A percentile compares a stretch with the other conserved stretches of the same genome.
phyloP scores from a whole-genome alignment of 2,797 vertebrate genomes.

The Tapera naevia region DNA sequence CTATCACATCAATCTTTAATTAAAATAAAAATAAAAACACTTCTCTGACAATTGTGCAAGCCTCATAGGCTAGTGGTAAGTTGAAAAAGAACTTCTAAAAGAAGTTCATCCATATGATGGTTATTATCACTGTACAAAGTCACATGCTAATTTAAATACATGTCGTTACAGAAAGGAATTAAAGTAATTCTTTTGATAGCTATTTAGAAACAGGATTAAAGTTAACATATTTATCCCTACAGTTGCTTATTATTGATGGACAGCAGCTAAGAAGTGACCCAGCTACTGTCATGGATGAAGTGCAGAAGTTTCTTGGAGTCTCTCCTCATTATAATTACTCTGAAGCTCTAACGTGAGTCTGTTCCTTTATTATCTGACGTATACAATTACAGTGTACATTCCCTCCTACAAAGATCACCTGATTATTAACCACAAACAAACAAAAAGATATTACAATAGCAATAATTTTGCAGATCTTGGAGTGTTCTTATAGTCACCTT shows the following conservation, averaged over 20 bases:
- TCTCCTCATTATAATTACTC: slow-evolving; percentile 95
- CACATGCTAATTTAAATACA: background rate
- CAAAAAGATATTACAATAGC: background rate
- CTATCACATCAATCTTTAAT: background rate
- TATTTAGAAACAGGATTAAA: too few species aligned
- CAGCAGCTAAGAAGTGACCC: slow-evolving; percentile 94
- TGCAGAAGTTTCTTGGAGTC: slow-evolving; percentile 94
- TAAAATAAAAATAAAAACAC: background rate
- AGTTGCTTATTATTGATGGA: slow-evolving; percentile 96
- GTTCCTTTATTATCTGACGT: background rate
- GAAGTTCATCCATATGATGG: background rate
- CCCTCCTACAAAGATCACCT: background rate
- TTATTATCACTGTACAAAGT: background rate
- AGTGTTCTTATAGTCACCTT: background rate
- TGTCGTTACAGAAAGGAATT: background rate
- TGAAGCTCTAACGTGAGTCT: slow-evolving; percentile 91
- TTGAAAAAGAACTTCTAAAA: background rate
- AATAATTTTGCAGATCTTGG: background rate
- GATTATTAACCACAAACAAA: background rate
- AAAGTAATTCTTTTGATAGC: background rate
- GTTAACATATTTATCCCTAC: slow-evolving; percentile 30
- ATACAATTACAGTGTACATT: background rate
- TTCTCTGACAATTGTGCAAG: background rate
- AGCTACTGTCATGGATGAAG: slow-evolving; percentile 92
- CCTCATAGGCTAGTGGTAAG: background rate